Conservation (phyloP, 2,113 vertebrate species). For the Otis tarda region DNA sequence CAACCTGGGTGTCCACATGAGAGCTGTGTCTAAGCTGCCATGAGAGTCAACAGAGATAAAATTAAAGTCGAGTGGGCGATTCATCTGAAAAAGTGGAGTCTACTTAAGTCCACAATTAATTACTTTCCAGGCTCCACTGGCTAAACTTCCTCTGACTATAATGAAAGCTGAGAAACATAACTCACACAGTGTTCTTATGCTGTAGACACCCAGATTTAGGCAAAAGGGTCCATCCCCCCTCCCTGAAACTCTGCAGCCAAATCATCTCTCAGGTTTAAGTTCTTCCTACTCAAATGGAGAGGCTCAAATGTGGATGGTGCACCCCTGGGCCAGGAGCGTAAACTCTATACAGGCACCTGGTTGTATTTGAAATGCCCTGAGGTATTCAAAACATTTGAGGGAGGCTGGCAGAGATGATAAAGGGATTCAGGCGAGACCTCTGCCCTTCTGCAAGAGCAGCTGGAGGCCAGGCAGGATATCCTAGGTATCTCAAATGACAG, state of each 20-base stretch:
- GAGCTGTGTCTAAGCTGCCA: not conserved
- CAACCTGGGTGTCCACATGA: not conserved
- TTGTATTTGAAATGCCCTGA: constrained; percentile 1
- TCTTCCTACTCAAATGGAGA: not conserved
- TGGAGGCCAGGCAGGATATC: constrained; percentile 55
- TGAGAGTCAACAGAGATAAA: not conserved
- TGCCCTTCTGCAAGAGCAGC: constrained; percentile 38
- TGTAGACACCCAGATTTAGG: not conserved
- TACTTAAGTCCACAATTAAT: not conserved
- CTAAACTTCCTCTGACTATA: not conserved
- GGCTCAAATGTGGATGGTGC: not conserved
- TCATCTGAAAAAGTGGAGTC: not conserved
- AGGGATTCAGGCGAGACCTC: constrained; percentile 33
- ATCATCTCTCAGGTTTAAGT: not conserved
- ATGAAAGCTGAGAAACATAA: not conserved
- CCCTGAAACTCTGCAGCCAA: not conserved
- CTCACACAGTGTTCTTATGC: not conserved
- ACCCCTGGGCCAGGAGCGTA: not conserved
- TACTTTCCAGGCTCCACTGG: not conserved
- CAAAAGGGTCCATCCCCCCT: not conserved
- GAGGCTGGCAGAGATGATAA: constrained; percentile 24
- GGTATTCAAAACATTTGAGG: not conserved
- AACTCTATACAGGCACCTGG: not conserved
- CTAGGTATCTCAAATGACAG: constrained; percentile 29
- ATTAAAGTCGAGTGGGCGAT: not conserved